Base-by-base conservation (phyloP, 2,113 vertebrate species). In the Ophiodon elongatus region DNA sequence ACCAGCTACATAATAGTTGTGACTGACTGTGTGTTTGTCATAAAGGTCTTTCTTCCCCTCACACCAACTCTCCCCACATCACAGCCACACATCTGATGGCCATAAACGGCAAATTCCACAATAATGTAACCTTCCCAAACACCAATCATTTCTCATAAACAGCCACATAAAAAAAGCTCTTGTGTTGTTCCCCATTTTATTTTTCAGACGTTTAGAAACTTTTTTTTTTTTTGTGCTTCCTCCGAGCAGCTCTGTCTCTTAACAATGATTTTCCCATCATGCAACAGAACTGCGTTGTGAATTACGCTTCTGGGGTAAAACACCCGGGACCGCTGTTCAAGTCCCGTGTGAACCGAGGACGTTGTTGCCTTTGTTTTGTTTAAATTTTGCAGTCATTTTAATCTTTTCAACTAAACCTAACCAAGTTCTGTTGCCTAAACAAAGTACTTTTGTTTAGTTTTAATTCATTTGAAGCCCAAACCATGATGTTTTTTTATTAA, bases 61-160 rank as follows among this genome's bases (percentile, higher is more conserved):
- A 82, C 85, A 79, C 76, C 72, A 59, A 11, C 54, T 79, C 79
- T 85, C 47, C 27, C 81, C 78, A 89, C 83, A 76, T 90, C 83
- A 84, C 56, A 80, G 77, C 52, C 3, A 73, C 82, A 90, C 87
- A 91, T 93, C 86, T 90, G 88, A 90, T 14, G 86, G 76, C 60
- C 80, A 90, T 90, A 88, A 91, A 88, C 83, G 60, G 57, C 60
- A 80, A 14, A 91, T 80, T 91, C 85, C 85, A 52, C 68, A 77
- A 60, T 82, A 87, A 88, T 82, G 88, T 67, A 70, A 79, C 86
- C 65, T 76, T 87, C 88, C 71, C 74, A 14, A 65, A 76, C 72
- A 76, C 56, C 70, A 81, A 89, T 86, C 68, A 89, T 86, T 88
- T 83, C 86, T 85, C 88, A 89, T 89, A 90, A 91, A 89, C 86